These are phyloP conservation scores for Phalacrocorax brasilianus DNA, from an alignment of 2,113 vertebrate genomes.

Conservation along the genomic window DNA sequence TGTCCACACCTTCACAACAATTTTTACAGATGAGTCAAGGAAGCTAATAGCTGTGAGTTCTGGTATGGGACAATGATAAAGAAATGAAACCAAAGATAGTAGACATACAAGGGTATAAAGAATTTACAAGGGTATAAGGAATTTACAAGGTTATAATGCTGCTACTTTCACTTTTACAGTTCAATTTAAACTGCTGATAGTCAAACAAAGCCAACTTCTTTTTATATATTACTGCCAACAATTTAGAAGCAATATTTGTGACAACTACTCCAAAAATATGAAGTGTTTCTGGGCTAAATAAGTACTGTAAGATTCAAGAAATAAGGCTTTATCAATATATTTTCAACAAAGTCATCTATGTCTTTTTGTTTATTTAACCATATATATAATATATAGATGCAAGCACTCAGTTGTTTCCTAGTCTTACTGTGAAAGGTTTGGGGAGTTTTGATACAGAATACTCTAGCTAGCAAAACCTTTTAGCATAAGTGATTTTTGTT, in stretches of 20 bases:
- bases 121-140: neutral
- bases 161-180: neutral
- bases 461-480: neutral
- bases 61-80: neutral
- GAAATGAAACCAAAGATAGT: neutral
- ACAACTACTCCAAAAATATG: neutral
- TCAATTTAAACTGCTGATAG: neutral
- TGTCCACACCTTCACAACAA: neutral
- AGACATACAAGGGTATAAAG: neutral
- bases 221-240: neutral
- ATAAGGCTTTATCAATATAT: neutral
- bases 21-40: neutral
- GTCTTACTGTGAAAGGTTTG: neutral
- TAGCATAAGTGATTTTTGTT: neutral
- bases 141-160: neutral
- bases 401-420: neutral
- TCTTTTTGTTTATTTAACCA: neutral
- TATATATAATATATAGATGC: neutral
- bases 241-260: neutral
- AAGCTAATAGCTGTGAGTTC: neutral
- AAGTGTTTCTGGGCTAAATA: neutral
- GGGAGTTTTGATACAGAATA: neutral
- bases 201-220: neutral
- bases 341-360: neutral
- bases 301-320: neutral